Base-by-base conservation (phyloP, 1,140 invertebrate species). In the Micrasema longulum region DNA sequence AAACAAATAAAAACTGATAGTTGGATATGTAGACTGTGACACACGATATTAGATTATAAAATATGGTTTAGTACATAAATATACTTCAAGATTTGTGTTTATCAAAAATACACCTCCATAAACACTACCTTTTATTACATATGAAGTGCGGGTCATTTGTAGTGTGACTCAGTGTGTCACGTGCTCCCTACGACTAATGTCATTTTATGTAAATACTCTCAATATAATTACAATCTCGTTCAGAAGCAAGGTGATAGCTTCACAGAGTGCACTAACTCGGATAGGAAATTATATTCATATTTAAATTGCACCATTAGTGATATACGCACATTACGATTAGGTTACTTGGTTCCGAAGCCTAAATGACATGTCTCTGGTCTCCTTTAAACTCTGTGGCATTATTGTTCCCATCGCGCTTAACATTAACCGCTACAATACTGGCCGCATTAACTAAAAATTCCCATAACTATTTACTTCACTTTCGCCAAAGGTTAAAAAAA, bases 51-150 rank as follows among this genome's bases (percentile, higher is more conserved):
- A 71, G 62, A 55, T 74, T 60, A 66, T 74, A 66, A 69, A 65
- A 74, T 73, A 74, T 62, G 43, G 72, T 74, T 65, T 70, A 50
- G 69, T 70, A 74, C 67, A 70, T 65, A 74, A 69, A 75, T 74
- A 74, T 67, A 74, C 57, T 71, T 23, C 47, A 66, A 53, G 69
- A 71, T 72, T 23, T 68, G 69, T 75, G 63, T 72, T 75, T 75
- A 75, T 75, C 73, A 75, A 75, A 75, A 75, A 75, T 75, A 75
- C 73, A 65, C 64, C 52, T 74, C 73, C 69, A 45, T 69, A 71
- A 69, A 68, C 48, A 71, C 68, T 75, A 75, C 57, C 48, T 63
- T 66, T 57, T n/a, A n/a, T n/a, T 55, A 70, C 69, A 68, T 68
- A 26, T 57, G 62, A 67, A 71, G 73, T 75, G 73, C 73, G 65